Evolutionary conservation across 2,797 vertebrate genomes (phyloP).

Genomic region (Acanthurus lineatus): DNA sequence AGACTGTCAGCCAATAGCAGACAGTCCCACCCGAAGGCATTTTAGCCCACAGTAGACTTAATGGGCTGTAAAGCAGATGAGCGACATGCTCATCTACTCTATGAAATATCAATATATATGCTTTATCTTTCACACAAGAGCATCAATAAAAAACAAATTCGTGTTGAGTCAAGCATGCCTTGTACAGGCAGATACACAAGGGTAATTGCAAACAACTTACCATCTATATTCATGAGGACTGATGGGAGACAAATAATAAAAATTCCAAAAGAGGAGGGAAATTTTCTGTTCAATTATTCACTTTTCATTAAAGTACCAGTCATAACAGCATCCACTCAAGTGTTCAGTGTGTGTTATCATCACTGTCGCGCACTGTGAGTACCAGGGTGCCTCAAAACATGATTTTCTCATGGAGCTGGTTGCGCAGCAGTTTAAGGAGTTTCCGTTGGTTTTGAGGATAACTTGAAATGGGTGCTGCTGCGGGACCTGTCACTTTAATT

Average conservation of each 20-base stretch:
- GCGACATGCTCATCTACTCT: constrained; percentile 47
- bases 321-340: background rate
- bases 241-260: constrained; percentile 7
- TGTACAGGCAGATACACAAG: constrained; percentile 34
- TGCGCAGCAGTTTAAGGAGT: background rate
- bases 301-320: constrained; percentile 15
- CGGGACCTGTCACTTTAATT: constrained; percentile 38
- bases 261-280: background rate
- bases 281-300: constrained; percentile 25
- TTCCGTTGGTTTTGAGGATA: constrained; percentile 8
- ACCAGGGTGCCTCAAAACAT: constrained; percentile 5
- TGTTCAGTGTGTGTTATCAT: constrained; percentile 24
- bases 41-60: constrained; percentile 30
- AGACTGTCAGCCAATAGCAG: constrained; percentile 23
- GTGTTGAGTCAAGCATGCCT: constrained; percentile 43
- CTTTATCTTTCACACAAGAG: constrained; percentile 29
- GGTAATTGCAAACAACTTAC: constrained; percentile 45
- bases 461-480: background rate
- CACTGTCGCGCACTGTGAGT: background rate
- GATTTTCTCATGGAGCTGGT: constrained; percentile 16
- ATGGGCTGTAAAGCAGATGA: constrained; percentile 51
- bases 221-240: constrained; percentile 53
- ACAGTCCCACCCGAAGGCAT: constrained; percentile 50
- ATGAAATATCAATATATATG: constrained; percentile 56
- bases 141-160: constrained; percentile 42